phyloP scores from a whole-genome alignment of 2,888 invertebrate species.

The Laspeyria flexula region DNA sequence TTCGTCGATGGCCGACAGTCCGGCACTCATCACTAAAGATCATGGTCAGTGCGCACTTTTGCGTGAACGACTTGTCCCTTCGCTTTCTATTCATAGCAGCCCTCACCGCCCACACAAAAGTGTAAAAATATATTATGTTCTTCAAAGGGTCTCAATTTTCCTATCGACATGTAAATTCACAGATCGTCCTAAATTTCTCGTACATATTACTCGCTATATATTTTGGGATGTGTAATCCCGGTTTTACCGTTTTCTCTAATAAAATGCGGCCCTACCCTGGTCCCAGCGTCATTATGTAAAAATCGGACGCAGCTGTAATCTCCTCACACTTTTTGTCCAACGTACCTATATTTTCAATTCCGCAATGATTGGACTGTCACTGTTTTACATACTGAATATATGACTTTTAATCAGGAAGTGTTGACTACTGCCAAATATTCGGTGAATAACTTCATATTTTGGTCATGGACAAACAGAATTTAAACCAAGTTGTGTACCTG shows the following conservation, averaged over 20 bases:
- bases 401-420: slow-evolving; percentile 1
- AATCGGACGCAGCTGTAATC: slow-evolving; percentile 39
- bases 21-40: slow-evolving; percentile 16
- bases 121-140: neutral
- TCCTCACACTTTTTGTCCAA: slow-evolving; percentile 22
- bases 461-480: too few relatives aligned
- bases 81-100: neutral
- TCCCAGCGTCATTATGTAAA: slow-evolving; percentile 40
- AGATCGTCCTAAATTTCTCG: slow-evolving; percentile 1
- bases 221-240: slow-evolving; percentile 9
- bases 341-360: slow-evolving; percentile 37
- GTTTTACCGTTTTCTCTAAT: slow-evolving; percentile 15
- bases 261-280: slow-evolving; percentile 13
- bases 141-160: neutral
- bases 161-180: neutral
- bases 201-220: neutral
- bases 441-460: too few relatives aligned
- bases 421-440: neutral
- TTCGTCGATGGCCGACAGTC: too few relatives aligned
- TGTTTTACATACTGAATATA: slow-evolving; percentile 36
- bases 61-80: neutral
- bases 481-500: too few relatives aligned
- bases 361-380: slow-evolving; percentile 33
- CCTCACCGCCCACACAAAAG: neutral
- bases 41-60: slow-evolving; percentile 22